These are phyloP conservation scores for Netelia melanura DNA, from an alignment of 2,888 invertebrate species.

Conservation along the genomic window DNA sequence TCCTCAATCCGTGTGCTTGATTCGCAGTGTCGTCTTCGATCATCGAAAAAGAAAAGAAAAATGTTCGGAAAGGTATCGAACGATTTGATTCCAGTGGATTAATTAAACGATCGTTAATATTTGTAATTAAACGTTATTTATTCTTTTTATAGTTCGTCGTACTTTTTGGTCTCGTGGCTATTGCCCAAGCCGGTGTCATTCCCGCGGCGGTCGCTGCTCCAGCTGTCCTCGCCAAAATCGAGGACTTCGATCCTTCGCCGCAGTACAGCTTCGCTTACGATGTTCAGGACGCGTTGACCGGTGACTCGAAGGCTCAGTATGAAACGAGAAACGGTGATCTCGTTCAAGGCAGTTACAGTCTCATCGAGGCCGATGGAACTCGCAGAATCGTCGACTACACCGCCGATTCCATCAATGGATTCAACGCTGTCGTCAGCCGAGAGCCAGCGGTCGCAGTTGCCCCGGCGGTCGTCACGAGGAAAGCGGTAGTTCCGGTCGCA, in stretches of 20 bases:
- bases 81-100: not conserved
- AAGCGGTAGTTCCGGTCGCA: conserved; percentile 48
- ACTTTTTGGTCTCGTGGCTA: conserved; percentile 58
- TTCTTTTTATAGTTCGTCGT: conserved; percentile 55
- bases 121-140: not conserved
- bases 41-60: conserved; percentile 42
- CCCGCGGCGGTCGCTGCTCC: conserved; percentile 64
- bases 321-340: conserved; percentile 76
- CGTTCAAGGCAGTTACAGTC: conserved; percentile 79
- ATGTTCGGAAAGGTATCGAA: conserved; percentile 62
- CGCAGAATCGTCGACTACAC: conserved; percentile 78
- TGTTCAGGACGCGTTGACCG: conserved; percentile 74
- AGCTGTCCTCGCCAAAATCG: conserved; percentile 71
- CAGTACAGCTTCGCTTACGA: conserved; percentile 83
- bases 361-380: conserved; percentile 78
- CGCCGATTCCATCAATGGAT: conserved; percentile 74
- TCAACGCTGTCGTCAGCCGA: conserved; percentile 81
- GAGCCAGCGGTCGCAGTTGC: conserved; percentile 77
- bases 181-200: conserved; percentile 63
- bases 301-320: conserved; percentile 72
- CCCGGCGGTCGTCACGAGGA: conserved; percentile 69
- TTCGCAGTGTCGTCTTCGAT: conserved; percentile 50
- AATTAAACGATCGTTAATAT: not conserved
- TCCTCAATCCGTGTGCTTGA: conserved; percentile 57
- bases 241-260: conserved; percentile 80